Base-by-base conservation (phyloP, 2,888 invertebrate species). In the Trachelus iudaicus region DNA sequence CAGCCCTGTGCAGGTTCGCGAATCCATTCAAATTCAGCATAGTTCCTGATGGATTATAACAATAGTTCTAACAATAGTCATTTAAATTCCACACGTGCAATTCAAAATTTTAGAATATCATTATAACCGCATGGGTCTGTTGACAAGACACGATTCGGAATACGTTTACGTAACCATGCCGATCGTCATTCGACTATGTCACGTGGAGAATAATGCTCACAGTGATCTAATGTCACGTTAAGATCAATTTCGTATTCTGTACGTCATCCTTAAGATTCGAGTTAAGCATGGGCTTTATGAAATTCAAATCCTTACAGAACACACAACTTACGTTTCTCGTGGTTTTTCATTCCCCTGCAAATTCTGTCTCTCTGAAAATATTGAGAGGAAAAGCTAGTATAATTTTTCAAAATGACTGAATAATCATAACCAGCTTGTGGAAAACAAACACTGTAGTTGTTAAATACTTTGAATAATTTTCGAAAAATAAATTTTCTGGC, bases 271-370 rank as follows among this genome's bases (percentile, higher is more conserved):
- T 84, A 83, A 87, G 87, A 85, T 85, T 87, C 84, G 81, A 87
- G 87, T 87, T 88, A 87, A 89, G 89, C 85, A 83, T 84, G 85
- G 87, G 89, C 87, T 89, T 89, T 89, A 87, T 86, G 84, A 87
- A 89, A 88, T 88, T 89, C 86, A 83, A 77, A 78, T 87, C 86
- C 87, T 89, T 87, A 89, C 85, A 23, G 56, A 56, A 23, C 56
- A 56, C 2, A 56, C 56, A 23, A 23, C 56, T 56, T 23, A 56
- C 23, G 56, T 23, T 0, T 23, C 56, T 23, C 23, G 9, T 9
- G 56, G 56, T 23, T 56, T 56, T 23, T 23, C 56, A 56, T 40
- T 2, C 2, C 9, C 56, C 23, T 9, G 9, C 0, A 23, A 23
- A 23, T 56, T 23, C 56, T 2, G 23, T 0, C 15, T 9, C 9